Evolutionary conservation across 1,140 invertebrate genomes (phyloP).

Genomic region (Drosophila pallidifrons): DNA sequence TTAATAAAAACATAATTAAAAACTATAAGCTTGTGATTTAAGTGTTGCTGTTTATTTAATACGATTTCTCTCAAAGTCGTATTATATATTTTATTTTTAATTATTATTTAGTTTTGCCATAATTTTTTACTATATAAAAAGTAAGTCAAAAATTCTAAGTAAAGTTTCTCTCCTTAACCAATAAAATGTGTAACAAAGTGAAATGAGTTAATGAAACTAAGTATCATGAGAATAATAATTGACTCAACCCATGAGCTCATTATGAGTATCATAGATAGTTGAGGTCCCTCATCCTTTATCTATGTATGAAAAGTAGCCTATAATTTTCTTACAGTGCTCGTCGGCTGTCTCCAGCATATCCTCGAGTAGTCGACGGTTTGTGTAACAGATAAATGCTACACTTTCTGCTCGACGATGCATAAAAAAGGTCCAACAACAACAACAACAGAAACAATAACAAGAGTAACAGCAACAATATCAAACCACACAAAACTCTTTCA

Average conservation of each 20-base stretch:
- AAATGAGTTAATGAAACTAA: no score
- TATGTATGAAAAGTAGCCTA: neutral
- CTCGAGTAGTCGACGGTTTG: conserved; percentile 42
- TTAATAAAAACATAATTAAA: no score
- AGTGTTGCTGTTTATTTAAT: no score
- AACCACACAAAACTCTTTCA: conserved; percentile 75
- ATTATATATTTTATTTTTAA: no score
- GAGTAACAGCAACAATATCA: conserved; percentile 23
- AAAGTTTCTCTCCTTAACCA: no score
- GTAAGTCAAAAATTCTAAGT: no score
- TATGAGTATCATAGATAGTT: neutral
- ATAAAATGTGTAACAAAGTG: neutral
- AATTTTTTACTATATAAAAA: neutral
- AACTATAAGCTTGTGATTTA: no score
- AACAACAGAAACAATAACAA: conserved; percentile 30
- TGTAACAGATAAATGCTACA: conserved; percentile 78
- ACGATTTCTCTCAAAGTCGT: no score
- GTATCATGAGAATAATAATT: no score
- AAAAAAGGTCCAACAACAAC: conserved; percentile 74
- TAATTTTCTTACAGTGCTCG: conserved; percentile 55
- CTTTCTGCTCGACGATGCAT: conserved; percentile 83
- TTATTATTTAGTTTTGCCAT: neutral
- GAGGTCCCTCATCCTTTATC: neutral
- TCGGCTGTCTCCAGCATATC: conserved; percentile 32
- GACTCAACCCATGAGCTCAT: neutral